Percentiles rank a stretch among this genome's conserved stretches.
These are phyloP conservation scores for Phaenicophaeus curvirostris DNA, from an alignment of 2,797 vertebrate genomes.

Conservation along the genomic window DNA sequence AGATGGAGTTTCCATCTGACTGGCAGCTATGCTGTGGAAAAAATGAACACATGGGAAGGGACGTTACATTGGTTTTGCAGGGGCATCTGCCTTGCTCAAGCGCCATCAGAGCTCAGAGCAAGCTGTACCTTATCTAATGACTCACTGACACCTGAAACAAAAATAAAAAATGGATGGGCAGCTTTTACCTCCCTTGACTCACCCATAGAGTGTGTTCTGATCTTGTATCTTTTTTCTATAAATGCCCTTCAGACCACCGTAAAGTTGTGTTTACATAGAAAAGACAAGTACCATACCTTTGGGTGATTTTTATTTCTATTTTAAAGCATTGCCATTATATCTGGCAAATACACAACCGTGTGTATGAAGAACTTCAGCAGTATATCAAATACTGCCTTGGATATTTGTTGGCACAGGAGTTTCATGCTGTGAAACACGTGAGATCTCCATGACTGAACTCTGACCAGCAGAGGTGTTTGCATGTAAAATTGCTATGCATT, in stretches of 20 bases:
- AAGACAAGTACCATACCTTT: not conserved
- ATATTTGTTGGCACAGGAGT: not conserved
- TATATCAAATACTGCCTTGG: not conserved
- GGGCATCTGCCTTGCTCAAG: not conserved
- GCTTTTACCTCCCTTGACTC: not conserved
- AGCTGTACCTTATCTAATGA: slow-evolving; percentile 11
- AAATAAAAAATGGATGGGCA: not conserved
- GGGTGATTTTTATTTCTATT: not conserved
- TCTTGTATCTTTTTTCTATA: not conserved
- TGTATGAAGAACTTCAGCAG: not conserved
- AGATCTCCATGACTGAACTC: not conserved
- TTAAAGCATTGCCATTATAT: not conserved
- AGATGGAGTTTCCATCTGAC: slow-evolving; percentile 94
- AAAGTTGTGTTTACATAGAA: not conserved
- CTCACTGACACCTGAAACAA: not conserved
- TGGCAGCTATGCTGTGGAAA: slow-evolving; percentile 93
- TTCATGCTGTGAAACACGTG: not conserved
- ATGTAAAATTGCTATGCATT: not conserved
- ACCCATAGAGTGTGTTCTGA: fast-evolving
- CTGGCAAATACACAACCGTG: not conserved
- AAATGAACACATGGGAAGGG: slow-evolving; percentile 43
- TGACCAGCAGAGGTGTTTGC: not conserved
- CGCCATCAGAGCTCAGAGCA: slow-evolving; percentile 10
- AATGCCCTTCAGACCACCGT: not conserved
- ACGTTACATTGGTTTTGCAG: not conserved